A percentile compares a stretch with the other conserved stretches of the same genome.
These are phyloP conservation scores for Psilopsiagon aurifrons DNA, from an alignment of 2,113 vertebrate genomes.

Conservation along the genomic window DNA sequence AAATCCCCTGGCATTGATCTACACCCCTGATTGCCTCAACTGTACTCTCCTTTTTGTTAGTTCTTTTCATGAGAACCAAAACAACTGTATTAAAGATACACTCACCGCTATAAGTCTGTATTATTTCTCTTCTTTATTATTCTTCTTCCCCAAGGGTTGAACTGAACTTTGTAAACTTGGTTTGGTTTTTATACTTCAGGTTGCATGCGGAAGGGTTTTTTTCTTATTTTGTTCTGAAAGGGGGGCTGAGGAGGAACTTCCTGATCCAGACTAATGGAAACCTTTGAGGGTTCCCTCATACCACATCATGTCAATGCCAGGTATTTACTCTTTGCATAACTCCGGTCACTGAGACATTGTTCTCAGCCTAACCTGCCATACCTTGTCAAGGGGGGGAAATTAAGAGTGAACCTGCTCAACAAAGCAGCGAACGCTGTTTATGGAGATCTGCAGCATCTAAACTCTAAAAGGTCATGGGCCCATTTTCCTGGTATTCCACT, in stretches of 20 bases:
- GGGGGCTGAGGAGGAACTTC: not conserved
- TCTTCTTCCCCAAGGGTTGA: not conserved
- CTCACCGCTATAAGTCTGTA: not conserved
- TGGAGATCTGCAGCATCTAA: not conserved
- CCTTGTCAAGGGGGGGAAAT: fast-evolving
- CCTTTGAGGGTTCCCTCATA: not conserved
- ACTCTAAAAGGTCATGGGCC: not conserved
- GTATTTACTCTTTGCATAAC: not conserved
- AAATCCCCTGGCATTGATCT: not conserved
- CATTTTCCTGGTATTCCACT: not conserved
- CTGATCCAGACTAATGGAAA: not conserved
- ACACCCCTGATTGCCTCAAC: not conserved
- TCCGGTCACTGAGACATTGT: not conserved
- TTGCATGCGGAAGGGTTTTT: not conserved
- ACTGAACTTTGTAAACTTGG: not conserved
- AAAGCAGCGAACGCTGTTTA: not conserved
- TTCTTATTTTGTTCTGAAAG: not conserved
- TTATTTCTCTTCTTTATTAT: not conserved
- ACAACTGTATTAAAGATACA: not conserved
- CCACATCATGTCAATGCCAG: not conserved
- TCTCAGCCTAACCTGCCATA: not conserved
- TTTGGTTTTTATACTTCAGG: not conserved
- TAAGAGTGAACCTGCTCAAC: not conserved
- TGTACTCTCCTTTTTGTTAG: not conserved
- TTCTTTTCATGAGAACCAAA: not conserved